These are phyloP conservation scores for Margarornis squamiger DNA, from an alignment of 2,797 vertebrate species.

Conservation along the genomic window DNA sequence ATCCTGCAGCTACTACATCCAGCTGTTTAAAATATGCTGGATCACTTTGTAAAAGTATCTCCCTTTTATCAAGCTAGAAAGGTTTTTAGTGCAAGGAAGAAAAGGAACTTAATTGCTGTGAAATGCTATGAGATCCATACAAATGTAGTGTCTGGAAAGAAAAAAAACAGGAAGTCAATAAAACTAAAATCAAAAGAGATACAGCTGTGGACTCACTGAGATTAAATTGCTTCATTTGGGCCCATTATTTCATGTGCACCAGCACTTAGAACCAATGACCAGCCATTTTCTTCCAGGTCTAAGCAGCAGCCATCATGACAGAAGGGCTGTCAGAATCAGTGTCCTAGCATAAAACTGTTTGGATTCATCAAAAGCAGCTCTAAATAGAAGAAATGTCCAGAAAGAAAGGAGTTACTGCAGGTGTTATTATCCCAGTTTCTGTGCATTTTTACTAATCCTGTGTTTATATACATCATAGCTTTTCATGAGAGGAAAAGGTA, in stretches of 20 bases:
- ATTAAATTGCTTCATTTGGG: conserved; percentile 4
- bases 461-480: background rate
- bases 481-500: background rate
- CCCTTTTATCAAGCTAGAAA: background rate
- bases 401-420: background rate
- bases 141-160: conserved; percentile 31
- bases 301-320: background rate
- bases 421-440: background rate
- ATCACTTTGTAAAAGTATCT: background rate
- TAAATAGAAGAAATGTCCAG: background rate
- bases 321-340: background rate
- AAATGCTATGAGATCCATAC: conserved; percentile 15
- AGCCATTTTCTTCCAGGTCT: background rate
- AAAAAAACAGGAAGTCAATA: conserved; percentile 53
- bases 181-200: conserved; percentile 48
- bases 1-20: background rate
- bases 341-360: background rate
- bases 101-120: conserved; percentile 35
- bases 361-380: background rate
- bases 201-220: background rate
- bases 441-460: background rate
- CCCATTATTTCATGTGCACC: background rate
- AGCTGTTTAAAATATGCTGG: background rate
- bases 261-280: background rate
- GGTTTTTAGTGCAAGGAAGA: background rate